A percentile compares a stretch with the other conserved stretches of the same genome.
Evolutionary conservation across 35 echinoderm and acorn worm genomes (phyloP).

Genomic region (Strongylocentrotus purpuratus): DNA sequence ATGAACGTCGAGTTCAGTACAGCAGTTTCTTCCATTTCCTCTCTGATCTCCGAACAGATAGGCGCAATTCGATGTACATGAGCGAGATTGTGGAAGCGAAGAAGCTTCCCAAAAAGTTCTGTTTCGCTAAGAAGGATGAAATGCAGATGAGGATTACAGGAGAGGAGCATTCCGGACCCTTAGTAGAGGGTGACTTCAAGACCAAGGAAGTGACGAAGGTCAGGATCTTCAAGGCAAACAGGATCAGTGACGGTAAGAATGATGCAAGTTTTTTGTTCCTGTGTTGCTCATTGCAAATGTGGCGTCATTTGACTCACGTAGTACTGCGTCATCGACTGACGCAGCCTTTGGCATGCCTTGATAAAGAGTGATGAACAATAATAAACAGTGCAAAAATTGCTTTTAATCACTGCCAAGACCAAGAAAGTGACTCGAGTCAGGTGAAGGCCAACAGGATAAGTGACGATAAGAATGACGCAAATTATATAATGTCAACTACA

Average conservation of each 20-base stretch:
- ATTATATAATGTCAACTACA: too few relatives aligned
- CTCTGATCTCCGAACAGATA: neutral
- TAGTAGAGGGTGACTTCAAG: constrained; percentile 42
- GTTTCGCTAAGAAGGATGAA: constrained; percentile 31
- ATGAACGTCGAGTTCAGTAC: too few relatives aligned
- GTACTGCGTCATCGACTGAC: too few relatives aligned
- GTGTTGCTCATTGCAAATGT: too few relatives aligned
- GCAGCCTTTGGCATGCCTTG: too few relatives aligned
- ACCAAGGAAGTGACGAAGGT: constrained; percentile 21
- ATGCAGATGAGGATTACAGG: constrained; percentile 41
- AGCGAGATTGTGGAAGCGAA: constrained; percentile 21
- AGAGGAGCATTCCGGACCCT: neutral
- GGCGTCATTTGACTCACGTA: too few relatives aligned
- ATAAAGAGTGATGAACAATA: too few relatives aligned
- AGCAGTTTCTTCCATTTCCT: too few relatives aligned
- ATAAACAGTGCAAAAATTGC: too few relatives aligned
- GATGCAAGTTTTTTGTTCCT: too few relatives aligned
- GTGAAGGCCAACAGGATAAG: constrained; percentile 21
- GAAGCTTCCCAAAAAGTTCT: constrained; percentile 43
- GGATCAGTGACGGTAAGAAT: constrained; percentile 36
- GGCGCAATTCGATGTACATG: constrained; percentile 30
- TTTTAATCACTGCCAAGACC: neutral
- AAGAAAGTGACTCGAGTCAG: constrained; percentile 16
- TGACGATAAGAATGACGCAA: neutral
- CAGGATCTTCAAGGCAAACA: constrained; percentile 44